Base-by-base conservation (phyloP, 2,113 vertebrate species). In the Haemorhous mexicanus region DNA sequence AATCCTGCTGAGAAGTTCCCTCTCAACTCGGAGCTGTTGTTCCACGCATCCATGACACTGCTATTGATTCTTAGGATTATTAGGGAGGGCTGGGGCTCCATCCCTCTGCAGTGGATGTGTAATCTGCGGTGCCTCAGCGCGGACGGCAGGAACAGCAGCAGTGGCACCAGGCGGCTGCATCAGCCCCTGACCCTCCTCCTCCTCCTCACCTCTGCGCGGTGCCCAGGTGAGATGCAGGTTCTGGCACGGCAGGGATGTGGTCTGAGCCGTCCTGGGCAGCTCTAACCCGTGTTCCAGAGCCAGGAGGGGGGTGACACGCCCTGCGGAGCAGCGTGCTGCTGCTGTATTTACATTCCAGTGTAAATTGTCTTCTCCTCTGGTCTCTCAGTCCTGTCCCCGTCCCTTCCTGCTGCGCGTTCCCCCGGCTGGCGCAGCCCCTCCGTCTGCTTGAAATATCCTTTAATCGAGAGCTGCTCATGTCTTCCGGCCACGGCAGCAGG, bases 281-380 rank as follows among this genome's bases (percentile, higher is more conserved):
- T 74, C 28, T 44, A 1, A 2, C 14, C 16, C 19, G 8, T 19
- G 46, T 32, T 50, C 68, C 32, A 8, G 74, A 56, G 33, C 32
- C 50, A 14, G 87, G 69, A 84, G 50, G 27, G 87, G 80, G 39
- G 56, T 16, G 22, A 27, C 1, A 12, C 1, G 1, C 46, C 67
- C 76, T 1, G 6, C 3, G 4, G 85, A 83, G 82, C 82, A 64
- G 28, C 2, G 2, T 37, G 62, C 63, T 2, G 26, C 59, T 74
- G 79, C 62, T 2, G 16, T 97, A 92, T 96, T 97, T 96, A 96
- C 94, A 95, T 96, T 95, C 94, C 93, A 89, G 39, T 0, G 1
- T 22, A 74, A 96, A 87, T 35, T 44, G 67, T 59, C 77, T 93
- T 94, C 93, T 90, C 50, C 68, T 70, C 94, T 87, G 21, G 4